Base-by-base conservation (phyloP, 2,113 vertebrate genomes). In the Callithrix jacchus region DNA sequence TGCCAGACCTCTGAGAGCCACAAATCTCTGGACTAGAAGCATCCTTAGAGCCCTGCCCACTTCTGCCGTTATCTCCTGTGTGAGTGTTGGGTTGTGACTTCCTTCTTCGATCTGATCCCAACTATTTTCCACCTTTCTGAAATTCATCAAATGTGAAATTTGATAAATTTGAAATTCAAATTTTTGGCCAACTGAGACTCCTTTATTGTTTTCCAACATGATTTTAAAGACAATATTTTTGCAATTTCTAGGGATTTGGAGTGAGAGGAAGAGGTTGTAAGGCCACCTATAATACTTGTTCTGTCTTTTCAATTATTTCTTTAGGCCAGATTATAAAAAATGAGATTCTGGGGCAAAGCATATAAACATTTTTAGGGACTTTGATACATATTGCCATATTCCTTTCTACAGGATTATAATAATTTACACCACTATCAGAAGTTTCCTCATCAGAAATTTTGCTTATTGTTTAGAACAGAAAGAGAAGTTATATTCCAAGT, bases 401-500 rank as follows among this genome's bases (percentile, higher is more conserved):
- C 35, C 54, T 66, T 87, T 85, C 87, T 82, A 71, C 8, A 80
- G 23, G 37, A 84, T 12, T 81, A 52, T 45, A 76, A 82, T 64
- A 89, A 85, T 77, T 52, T 79, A 89, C 3, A 80, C 45, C 21
- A 56, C 18, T 54, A 52, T n/a, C 27, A 84, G 71, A 47, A 83
- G 40, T 74, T 87, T 16, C 17, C 61, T 86, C 54, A 52, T 54
- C 66, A 37, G n/a, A 87, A 79, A 89, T 42, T 68, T 86, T 66
- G 20, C 14, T 82, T 21, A 86, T 86, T 80, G 32, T 85, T 73
- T 91, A 95, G 86, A 96, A 87, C 66, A 88, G 40, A 86, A 95
- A 87, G 47, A 94, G 8, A 94, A 73, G 35, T 40, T 77, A 37
- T 3, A 40, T 42, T n/a, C 68, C 61, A 84, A 92, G 11, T 35